These are phyloP conservation scores for Dasyurus viverrinus DNA, from an alignment of 2,113 vertebrate species.

Conservation along the genomic window DNA sequence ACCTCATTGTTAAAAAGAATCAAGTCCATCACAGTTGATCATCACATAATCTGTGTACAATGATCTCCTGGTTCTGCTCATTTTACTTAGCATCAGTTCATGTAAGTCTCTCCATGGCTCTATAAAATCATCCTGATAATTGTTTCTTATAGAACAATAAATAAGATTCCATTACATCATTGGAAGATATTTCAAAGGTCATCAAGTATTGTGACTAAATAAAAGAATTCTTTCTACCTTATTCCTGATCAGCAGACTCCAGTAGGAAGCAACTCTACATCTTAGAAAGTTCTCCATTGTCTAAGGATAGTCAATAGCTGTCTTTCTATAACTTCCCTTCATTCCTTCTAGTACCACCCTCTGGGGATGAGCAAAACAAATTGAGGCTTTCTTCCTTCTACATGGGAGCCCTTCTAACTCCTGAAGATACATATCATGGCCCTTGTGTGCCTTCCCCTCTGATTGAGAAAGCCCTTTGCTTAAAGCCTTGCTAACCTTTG, in stretches of 20 bases:
- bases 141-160: too few species aligned
- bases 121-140: too few species aligned
- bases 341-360: not conserved
- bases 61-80: too few species aligned
- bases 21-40: too few species aligned
- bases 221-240: not conserved
- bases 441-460: not conserved
- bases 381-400: not conserved
- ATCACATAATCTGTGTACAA: too few species aligned
- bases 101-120: too few species aligned
- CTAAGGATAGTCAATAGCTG: not conserved
- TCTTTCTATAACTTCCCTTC: not conserved
- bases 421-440: not conserved
- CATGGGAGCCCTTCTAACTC: not conserved
- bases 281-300: not conserved
- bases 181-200: not conserved
- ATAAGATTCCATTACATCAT: too few species aligned
- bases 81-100: too few species aligned
- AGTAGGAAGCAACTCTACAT: not conserved
- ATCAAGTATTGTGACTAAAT: not conserved
- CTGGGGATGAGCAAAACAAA: not conserved
- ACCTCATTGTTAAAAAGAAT: too few species aligned
- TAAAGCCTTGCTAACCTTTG: not conserved
- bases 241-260: not conserved
- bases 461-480: not conserved